Base-by-base conservation (phyloP, 2,888 invertebrate genomes). In the Aleiodes leptofemur region DNA sequence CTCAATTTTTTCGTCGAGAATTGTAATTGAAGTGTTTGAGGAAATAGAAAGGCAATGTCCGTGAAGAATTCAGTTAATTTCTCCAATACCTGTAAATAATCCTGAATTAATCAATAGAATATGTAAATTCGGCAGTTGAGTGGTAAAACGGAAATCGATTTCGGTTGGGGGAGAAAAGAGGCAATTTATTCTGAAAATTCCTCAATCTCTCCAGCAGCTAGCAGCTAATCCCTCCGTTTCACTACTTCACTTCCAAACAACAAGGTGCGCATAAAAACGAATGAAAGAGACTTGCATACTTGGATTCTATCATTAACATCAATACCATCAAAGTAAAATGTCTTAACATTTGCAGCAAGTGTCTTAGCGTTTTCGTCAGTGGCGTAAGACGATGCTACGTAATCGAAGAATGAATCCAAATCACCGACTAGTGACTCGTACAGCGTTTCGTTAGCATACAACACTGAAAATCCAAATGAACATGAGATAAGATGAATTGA, bases 1-100 rank as follows among this genome's bases (percentile, higher is more conserved):
- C 31, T 78, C 64, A 72, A 64, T 48, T 23, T 13, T 29, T 59
- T 38, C 8, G 70, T 34, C 11, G 75, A 76, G 3, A 79, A 48
- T 51, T 79, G 74, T 69, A 81, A 53, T 43, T 79, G 77, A 9
- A 74, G 31, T 5, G 76, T 50, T 34, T 61, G 61, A 3, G 82
- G 82, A 11, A 81, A 77, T 16, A 78, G 11, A 61, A 83, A 82
- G 11, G 73, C 68, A 2, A 66, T 69, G 56, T 83, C 83, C 13
- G 70, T 73, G 43, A 77, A 43, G 8, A 81, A 72, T 55, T 76
- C 48, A 1, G 81, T 81, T 13, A 77, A 31, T 16, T 55, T 68
- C 50, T 8, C 57, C 7, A 77, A 72, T 29, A 79, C 64, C 83
- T 82, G 78, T n/a, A 76, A 77, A 43, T 43, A 43, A 9, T 43